Evolutionary conservation across 2,797 vertebrate genomes (phyloP), one percentile per base, ranked within the genome.

Genomic region (Valencia hispanica): DNA sequence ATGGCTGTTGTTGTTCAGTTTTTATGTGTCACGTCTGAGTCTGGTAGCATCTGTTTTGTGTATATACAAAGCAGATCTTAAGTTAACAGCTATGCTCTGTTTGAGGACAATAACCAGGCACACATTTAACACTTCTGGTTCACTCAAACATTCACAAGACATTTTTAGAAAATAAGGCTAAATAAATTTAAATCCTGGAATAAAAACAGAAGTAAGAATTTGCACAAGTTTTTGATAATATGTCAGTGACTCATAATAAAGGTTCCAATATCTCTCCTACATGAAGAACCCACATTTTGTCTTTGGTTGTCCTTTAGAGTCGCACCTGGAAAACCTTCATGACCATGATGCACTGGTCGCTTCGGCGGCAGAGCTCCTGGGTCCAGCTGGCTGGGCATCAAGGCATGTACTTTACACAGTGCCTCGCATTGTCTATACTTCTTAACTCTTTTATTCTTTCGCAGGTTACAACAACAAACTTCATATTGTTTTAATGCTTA

Each of bases 321-420:
- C 95, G 89, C 79, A 93, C 96, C 1, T 97, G 96, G 97, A 97
- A 94, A 92, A 96, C 96, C 4, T 96, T 95, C 88, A 90, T 96
- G 90, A 96, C 95, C 1, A 95, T 97, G 90, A 95, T 97, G 92
- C 96, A 96, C 79, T 97, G 96, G 94, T 96, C 96, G 7, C 90
- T 95, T 79, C 81, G 90, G 18, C 93, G 94, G 55, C 96, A 96
- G 86, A 96, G 95, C 81, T 96, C 96, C 75, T 97, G 96, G 96
- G 95, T 97, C 82, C 97, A 97, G 91, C 93, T 97, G 75, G 96
- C 96, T 15, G 97, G 97, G 88, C 97, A 97, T 69, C 95, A 96
- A 94, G 97, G 97, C 95, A 93, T 39, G 89, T 87, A 68, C 65
- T 43, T 68, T 36, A n/a, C 41, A 66, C 34, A 14, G 75, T 81